Evolutionary conservation across 1,140 invertebrate genomes (phyloP).

Genomic region (Dolichoris vasculosae): DNA sequence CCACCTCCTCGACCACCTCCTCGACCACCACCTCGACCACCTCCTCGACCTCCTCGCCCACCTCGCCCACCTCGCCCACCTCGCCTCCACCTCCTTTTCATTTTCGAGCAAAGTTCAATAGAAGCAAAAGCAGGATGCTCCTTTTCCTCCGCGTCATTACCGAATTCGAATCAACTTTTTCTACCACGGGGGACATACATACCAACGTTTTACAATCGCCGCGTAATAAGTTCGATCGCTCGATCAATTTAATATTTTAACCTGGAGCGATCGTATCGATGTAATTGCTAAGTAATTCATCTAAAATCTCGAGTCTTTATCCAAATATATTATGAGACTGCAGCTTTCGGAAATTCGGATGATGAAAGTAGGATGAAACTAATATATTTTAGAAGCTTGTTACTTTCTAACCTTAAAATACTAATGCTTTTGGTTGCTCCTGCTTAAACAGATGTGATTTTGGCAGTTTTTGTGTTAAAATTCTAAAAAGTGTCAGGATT

Average conservation of each 20-base stretch:
- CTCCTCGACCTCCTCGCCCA: not conserved
- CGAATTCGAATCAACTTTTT: not conserved
- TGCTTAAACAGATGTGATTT: too few relatives aligned
- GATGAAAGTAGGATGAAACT: too few relatives aligned
- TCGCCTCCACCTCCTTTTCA: too few relatives aligned
- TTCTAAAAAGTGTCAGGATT: too few relatives aligned
- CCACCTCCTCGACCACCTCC: not conserved
- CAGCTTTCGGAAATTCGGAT: not conserved
- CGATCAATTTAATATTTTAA: not conserved
- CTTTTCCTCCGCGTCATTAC: not conserved
- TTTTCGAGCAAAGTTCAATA: slow-evolving; percentile 17
- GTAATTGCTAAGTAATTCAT: not conserved
- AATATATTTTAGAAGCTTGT: too few relatives aligned
- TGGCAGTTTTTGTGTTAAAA: too few relatives aligned
- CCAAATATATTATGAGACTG: not conserved
- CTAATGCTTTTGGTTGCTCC: too few relatives aligned
- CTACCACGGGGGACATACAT: not conserved
- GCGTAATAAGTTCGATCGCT: not conserved
- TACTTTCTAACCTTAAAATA: too few relatives aligned
- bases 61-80: too few relatives aligned
- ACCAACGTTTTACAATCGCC: not conserved
- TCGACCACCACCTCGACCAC: not conserved
- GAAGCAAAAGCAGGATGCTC: not conserved
- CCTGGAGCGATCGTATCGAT: not conserved
- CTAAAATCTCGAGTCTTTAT: not conserved